phyloP scores from a whole-genome alignment of 2,888 invertebrate species.

The Agrotis clavis region DNA sequence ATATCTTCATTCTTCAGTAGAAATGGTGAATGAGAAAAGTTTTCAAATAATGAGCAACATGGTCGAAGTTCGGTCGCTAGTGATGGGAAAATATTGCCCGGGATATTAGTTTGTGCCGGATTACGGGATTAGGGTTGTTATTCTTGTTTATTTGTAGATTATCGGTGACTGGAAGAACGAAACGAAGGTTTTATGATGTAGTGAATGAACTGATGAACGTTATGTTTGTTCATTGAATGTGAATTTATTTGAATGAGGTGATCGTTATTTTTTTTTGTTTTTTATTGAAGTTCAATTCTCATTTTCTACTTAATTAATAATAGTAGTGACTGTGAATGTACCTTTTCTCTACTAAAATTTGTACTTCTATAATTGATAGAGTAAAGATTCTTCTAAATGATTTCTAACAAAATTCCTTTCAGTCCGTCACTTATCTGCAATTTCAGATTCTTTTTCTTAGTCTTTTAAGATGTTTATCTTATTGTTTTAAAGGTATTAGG shows the following conservation, averaged over 20 bases:
- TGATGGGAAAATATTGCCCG: slow-evolving; percentile 47
- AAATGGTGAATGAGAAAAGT: slow-evolving; percentile 68
- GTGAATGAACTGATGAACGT: not conserved
- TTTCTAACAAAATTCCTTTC: not conserved
- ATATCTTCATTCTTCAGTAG: slow-evolving; percentile 39
- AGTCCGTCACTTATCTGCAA: not conserved
- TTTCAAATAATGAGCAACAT: slow-evolving; percentile 67
- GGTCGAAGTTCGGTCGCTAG: slow-evolving; percentile 28
- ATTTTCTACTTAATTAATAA: not conserved
- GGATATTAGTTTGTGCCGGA: slow-evolving; percentile 39
- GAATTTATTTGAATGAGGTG: not conserved
- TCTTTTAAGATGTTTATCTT: not conserved
- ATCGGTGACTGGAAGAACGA: slow-evolving; percentile 4
- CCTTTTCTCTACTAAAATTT: not conserved
- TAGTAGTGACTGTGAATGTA: no score
- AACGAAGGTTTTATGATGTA: slow-evolving; percentile 10
- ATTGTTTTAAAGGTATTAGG: not conserved
- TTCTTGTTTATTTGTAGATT: slow-evolving; percentile 35
- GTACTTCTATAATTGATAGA: not conserved
- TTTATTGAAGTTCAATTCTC: not conserved
- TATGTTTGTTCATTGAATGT: not conserved
- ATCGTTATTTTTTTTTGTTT: not conserved
- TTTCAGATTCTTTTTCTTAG: not conserved
- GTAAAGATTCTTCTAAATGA: not conserved
- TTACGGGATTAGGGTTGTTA: slow-evolving; percentile 34